Base-by-base conservation (phyloP, 1,140 invertebrate species). In the Panagrolaimus sp. region DNA sequence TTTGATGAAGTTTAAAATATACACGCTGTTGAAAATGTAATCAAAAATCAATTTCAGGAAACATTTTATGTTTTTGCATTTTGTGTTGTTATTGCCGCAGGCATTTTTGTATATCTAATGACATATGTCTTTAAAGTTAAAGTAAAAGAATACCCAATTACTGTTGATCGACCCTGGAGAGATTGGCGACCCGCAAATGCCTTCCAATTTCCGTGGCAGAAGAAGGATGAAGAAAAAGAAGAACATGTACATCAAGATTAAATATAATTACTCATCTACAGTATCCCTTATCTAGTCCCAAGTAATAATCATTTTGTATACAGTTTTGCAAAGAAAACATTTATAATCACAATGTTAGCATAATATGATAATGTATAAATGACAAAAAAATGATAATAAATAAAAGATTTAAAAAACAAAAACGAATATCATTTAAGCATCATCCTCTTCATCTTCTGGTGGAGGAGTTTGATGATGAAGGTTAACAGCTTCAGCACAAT, bases 401-500 rank as follows among this genome's bases (percentile, higher is more conserved):
- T 27, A 38, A 38, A 7, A 2, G 31, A 4, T 38, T 4, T 38
- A 38, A 38, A 38, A 2, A 38, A 38, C n/a, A 38, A 38, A 38
- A 38, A 38, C 31, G 31, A 38, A 7, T 7, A 38, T 38, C 7
- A 38, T 38, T 38, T 38, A 38, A 38, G 31, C 2, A 4, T 27
- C 2, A 5, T 42, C 23, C 1, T 63, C 62, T 3, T 63, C 62
- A n/a, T 63, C 62, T 31, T 63, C 27, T 23, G 62, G 16, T 43
- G 38, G 20, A n/a, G 38, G 46, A 16, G 14, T 2, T 5, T 16
- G 8, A 42, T 63, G 31, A 38, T 43, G 62, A 31, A 75, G 67
- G 42, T 66, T 66, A 27, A 68, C 68, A n/a, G 73, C 74, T 84
- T 98, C 95, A 84, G 95, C 27, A 57, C 51, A 93, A 84, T 98